These are phyloP conservation scores for Myiozetetes cayanensis DNA, from an alignment of 2,113 vertebrate species.

Conservation along the genomic window DNA sequence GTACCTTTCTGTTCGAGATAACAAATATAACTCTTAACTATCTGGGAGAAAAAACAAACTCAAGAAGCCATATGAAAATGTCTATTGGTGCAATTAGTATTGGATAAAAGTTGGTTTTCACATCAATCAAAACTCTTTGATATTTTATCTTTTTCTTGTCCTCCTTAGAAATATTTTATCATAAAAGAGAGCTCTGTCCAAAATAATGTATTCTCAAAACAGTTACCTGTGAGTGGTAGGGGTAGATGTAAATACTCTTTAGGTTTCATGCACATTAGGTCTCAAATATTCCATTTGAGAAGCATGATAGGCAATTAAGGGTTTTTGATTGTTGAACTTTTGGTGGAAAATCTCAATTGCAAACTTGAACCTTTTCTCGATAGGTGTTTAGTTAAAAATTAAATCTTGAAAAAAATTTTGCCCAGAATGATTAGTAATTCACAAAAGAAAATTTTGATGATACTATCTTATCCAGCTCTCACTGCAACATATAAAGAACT, in stretches of 20 bases:
- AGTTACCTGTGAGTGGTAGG: neutral
- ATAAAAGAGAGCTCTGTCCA: neutral
- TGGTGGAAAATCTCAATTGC: neutral
- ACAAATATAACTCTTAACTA: neutral
- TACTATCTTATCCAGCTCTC: neutral
- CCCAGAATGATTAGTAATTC: neutral
- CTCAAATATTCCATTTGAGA: neutral
- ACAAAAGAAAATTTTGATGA: neutral
- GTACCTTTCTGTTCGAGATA: neutral
- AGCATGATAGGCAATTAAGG: neutral
- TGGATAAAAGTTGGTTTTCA: neutral
- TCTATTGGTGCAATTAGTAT: neutral
- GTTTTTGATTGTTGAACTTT: neutral
- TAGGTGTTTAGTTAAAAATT: neutral
- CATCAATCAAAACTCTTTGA: neutral
- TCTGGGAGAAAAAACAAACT: neutral
- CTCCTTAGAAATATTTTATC: neutral
- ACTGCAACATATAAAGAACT: neutral
- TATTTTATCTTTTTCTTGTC: neutral
- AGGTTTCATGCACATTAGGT: neutral
- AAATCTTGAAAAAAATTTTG: neutral
- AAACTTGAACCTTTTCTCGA: neutral
- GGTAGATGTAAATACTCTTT: neutral
- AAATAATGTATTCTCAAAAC: neutral
- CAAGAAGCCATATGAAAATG: neutral